Conservation (phyloP, 2,113 vertebrate species). For the Helogale parvula region DNA sequence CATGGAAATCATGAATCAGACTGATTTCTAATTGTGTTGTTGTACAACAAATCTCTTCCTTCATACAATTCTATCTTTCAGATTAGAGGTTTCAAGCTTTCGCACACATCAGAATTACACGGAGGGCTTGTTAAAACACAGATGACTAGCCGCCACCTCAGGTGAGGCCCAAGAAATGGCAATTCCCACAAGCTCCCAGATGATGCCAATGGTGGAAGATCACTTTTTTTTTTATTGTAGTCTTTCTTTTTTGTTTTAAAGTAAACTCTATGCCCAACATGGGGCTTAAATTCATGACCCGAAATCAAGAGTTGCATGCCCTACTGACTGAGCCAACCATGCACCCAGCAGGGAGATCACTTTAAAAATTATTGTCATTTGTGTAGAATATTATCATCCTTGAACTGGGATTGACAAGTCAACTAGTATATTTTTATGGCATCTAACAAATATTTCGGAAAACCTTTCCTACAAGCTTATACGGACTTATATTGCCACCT, state of each 20-base stretch:
- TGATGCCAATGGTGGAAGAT: not conserved
- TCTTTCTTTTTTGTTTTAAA: not conserved
- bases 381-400: not conserved
- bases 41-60: not conserved
- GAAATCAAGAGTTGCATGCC: not conserved
- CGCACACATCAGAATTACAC: not conserved
- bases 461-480: not conserved
- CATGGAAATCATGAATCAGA: not conserved
- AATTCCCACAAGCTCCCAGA: not conserved
- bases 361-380: not conserved
- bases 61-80: not conserved
- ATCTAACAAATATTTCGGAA: not conserved
- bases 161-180: not conserved
- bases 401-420: not conserved
- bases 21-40: not conserved
- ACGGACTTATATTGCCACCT: not conserved
- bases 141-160: not conserved
- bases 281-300: not conserved
- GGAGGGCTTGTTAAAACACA: not conserved
- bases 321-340: not conserved
- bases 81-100: not conserved
- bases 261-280: not conserved
- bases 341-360: not conserved
- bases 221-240: not conserved
- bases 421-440: not conserved